These are phyloP conservation scores for Lucilia cuprina DNA, from an alignment of 1,140 invertebrate species.

Conservation along the genomic window DNA sequence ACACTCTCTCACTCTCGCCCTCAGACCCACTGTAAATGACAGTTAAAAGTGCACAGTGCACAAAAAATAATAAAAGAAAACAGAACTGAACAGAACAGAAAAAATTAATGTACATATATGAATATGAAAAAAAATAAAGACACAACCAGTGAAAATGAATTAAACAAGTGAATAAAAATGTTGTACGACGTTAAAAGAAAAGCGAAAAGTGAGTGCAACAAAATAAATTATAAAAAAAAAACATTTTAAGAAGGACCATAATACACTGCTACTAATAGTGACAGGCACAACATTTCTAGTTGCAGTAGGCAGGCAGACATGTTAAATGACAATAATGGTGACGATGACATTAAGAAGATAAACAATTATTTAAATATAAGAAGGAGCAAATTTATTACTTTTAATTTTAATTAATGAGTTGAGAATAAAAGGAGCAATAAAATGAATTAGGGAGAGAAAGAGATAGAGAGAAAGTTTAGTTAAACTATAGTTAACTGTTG, in stretches of 20 bases:
- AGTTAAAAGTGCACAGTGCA: constrained; percentile 1
- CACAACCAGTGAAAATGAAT: background rate
- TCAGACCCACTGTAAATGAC: constrained; percentile 5
- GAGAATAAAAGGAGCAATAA: no score
- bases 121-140: background rate
- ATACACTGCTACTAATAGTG: background rate
- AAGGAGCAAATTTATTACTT: no score
- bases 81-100: background rate
- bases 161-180: background rate
- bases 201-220: background rate
- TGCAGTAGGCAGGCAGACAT: background rate
- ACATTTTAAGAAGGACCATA: background rate
- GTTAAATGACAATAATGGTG: background rate
- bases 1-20: background rate
- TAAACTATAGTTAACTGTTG: no score
- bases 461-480: no score
- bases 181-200: background rate
- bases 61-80: background rate
- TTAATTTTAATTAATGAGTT: no score
- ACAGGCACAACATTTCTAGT: background rate
- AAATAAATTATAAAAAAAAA: background rate
- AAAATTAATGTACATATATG: background rate
- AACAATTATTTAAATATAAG: background rate
- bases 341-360: background rate
- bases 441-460: no score